These are phyloP conservation scores for Oncorhynchus keta DNA, from an alignment of 2,113 vertebrate genomes.

Conservation along the genomic window DNA sequence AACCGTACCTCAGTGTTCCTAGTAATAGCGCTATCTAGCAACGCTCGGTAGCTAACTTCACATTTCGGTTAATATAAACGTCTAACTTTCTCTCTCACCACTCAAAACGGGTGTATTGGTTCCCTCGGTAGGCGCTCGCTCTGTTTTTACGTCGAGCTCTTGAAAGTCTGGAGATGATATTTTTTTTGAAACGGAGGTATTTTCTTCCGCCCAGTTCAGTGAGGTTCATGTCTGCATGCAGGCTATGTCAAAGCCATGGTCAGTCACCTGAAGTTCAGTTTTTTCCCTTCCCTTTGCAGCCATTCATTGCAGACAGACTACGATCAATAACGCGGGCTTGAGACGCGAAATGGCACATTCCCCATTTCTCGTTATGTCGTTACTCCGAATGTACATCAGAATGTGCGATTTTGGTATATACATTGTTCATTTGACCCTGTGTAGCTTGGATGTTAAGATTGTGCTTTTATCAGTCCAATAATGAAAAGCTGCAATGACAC, in stretches of 20 bases:
- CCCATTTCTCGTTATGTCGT: background rate
- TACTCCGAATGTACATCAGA: background rate
- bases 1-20: slow-evolving; percentile 68
- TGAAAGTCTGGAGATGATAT: slow-evolving; percentile 59
- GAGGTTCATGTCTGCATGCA: slow-evolving; percentile 71
- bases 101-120: slow-evolving; percentile 51
- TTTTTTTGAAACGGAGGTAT: slow-evolving; percentile 59
- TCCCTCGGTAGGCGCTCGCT: slow-evolving; percentile 35
- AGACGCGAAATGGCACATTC: slow-evolving; percentile 43
- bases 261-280: slow-evolving; percentile 98
- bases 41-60: slow-evolving; percentile 65
- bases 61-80: slow-evolving; percentile 69
- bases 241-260: slow-evolving; percentile 83
- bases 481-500: slow-evolving; percentile 67
- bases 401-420: slow-evolving; percentile 21
- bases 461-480: slow-evolving; percentile 70
- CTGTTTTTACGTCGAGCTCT: slow-evolving; percentile 59
- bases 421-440: slow-evolving; percentile 67
- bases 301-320: slow-evolving; percentile 83
- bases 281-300: slow-evolving; percentile 76
- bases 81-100: slow-evolving; percentile 77
- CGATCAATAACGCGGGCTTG: slow-evolving; percentile 76
- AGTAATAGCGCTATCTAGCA: slow-evolving; percentile 76
- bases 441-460: slow-evolving; percentile 70
- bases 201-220: slow-evolving; percentile 64